Evolutionary conservation across 53 echinoderm and acorn worm genomes (phyloP).

Genomic region (Paracentrotus lividus): DNA sequence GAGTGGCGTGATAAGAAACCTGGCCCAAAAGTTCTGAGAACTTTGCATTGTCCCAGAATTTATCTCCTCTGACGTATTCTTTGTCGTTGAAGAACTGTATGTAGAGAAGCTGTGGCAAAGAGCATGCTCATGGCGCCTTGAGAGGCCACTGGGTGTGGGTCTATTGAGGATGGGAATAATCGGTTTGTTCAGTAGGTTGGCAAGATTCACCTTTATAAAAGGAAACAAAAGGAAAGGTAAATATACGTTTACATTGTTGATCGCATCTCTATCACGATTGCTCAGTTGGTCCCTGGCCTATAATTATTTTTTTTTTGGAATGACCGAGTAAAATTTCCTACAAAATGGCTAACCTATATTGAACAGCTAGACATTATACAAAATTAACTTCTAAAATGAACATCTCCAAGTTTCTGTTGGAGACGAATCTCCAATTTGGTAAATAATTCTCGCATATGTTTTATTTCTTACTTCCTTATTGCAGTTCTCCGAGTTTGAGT

Average conservation of each 20-base stretch:
- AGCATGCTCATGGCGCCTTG: slow-evolving; percentile 98
- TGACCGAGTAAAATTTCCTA: too few relatives aligned
- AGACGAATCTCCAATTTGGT: too few relatives aligned
- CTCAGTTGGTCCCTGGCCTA: too few relatives aligned
- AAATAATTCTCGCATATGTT: too few relatives aligned
- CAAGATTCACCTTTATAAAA: slow-evolving; percentile 87
- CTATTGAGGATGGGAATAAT: slow-evolving; percentile 96
- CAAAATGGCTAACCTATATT: too few relatives aligned
- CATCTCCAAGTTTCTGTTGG: too few relatives aligned
- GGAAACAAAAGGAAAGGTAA: neutral
- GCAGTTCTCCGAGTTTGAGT: slow-evolving; percentile 96
- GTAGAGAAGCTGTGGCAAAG: slow-evolving; percentile 99
- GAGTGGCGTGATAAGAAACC: slow-evolving; percentile 85
- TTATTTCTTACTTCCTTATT: slow-evolving; percentile 93
- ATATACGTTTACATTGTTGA: neutral
- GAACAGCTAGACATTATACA: too few relatives aligned
- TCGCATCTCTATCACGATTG: too few relatives aligned
- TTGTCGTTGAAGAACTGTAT: slow-evolving; percentile 91
- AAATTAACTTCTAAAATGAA: too few relatives aligned
- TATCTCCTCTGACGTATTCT: slow-evolving; percentile 93
- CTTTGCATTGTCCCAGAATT: slow-evolving; percentile 93
- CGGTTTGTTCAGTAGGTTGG: slow-evolving; percentile 96
- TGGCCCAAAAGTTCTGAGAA: slow-evolving; percentile 93
- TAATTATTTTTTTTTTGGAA: too few relatives aligned
- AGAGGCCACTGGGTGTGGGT: slow-evolving; percentile 89